Base-by-base conservation (phyloP, 1,140 invertebrate species). In the Drosophila rufa region DNA sequence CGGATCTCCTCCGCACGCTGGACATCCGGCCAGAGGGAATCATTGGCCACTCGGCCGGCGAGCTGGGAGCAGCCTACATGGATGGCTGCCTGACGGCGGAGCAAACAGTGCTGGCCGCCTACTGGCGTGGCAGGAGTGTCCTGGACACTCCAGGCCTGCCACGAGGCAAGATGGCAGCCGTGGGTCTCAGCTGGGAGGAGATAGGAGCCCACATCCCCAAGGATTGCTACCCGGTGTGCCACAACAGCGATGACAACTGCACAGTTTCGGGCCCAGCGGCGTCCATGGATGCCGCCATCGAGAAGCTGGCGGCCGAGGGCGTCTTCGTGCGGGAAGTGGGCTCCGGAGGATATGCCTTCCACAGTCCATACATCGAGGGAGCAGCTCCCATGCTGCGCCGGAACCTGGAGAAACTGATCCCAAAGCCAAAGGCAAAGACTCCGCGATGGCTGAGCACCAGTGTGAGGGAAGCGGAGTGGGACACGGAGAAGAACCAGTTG, bases 31-130 rank as follows among this genome's bases (percentile, higher is more conserved):
- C 98, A 4, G 98, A 99, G 93, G 98, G 98, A 51, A 98, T 99
- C 77, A 94, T 99, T 59, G 99, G 99, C 5, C 98, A 99, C 93
- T 99, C 98, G 2, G 98, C 98, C 2, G 98, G 98, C 22, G 98
- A 99, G 94, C 93, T 99, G 62, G 95, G 97, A 11, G 99, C 98
- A 93, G 98, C 98, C 1, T 99, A 99, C 93, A 98, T 98, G 61
- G 99, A 99, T 94, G 98, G 97, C 1, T 96, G 96, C 15, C 95
- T 99, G 51, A 99, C 97, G 15, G 95, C 96, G 4, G 98, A 99
- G 91, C 98, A 99, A 93, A 97, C 97, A 0, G 95, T 99, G 22
- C 93, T 99, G 46, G 96, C 98, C 38, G 98, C 98, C 36, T 99
- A 98, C 92, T 98, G 96, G 95, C 94, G 98, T 94, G 98, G 98